phyloP scores from a whole-genome alignment of 2,888 invertebrate genomes.

The Cancer borealis region DNA sequence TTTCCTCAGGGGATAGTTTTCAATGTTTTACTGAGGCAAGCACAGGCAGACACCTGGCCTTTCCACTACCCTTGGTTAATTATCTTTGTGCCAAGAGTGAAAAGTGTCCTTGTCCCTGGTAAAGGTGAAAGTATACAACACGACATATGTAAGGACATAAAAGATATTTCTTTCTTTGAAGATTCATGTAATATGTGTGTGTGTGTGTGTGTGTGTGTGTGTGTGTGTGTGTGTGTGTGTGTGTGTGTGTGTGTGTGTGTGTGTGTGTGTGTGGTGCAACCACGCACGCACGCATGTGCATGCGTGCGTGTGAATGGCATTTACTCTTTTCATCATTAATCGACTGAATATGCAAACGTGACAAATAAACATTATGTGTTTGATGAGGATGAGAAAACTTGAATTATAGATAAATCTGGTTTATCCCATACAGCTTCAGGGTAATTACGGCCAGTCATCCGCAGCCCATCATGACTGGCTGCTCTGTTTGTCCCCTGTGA shows the following conservation, averaged over 20 bases:
- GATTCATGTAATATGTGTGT: background rate
- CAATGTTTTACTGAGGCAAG: background rate
- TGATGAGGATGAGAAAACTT: constrained; percentile 1
- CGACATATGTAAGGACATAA: too few relatives aligned
- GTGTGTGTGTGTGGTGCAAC: background rate
- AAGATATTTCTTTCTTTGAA: too few relatives aligned
- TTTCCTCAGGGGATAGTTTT: background rate
- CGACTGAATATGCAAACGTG: background rate
- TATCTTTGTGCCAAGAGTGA: background rate
- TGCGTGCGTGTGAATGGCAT: background rate
- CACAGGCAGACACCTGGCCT: constrained; percentile 4
- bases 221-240: background rate
- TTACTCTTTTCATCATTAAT: background rate
- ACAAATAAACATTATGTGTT: background rate
- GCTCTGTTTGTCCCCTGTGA: constrained; percentile 6
- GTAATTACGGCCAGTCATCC: constrained; percentile 21
- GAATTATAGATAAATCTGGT: background rate
- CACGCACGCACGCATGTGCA: too few relatives aligned
- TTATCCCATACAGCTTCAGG: background rate
- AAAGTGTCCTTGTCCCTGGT: too few relatives aligned
- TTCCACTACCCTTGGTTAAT: background rate
- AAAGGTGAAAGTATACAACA: too few relatives aligned
- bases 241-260: constrained; percentile 20
- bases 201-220: background rate
- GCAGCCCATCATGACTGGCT: background rate